Base-by-base conservation (phyloP, 23 tunicate genomes). In the Diplosoma virens region DNA sequence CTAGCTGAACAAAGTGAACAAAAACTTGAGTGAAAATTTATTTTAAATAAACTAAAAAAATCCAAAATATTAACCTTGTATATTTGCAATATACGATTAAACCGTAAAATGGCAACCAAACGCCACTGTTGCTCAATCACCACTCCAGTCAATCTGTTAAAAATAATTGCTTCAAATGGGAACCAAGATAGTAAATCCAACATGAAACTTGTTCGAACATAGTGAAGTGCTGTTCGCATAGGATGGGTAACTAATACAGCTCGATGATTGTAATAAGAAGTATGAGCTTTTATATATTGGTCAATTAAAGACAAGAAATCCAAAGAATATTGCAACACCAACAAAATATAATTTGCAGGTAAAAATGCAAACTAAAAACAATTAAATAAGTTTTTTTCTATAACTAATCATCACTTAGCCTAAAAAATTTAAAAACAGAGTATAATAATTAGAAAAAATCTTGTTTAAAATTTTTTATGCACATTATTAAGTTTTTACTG, bases 141-240 rank as follows among this genome's bases (percentile, higher is more conserved):
- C 0, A 65, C 70, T 16, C 65, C 66, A 9, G 76, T 56, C 24
- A 59, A 33, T 17, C 58, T 67, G 2, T 55, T 79, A 32, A 59
- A 71, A 1, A 76, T 77, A 32, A 80, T 16, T 69, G 76, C 1
- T 53, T 92, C 97, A 59, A 92, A 71, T 26, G 97, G 97, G 45
- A 92, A 92, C 97, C 97, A 92, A 25, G 87, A 85, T 18, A 92
- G 17, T 1, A 92, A 68, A 66, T 92, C 97, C 1, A 81, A 32
- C 5, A 67, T 25, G 35, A 85, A 92, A 29, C 97, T 82, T 0
- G 82, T 90, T 7, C 66, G 50, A 0, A 90, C 59, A 33, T 90
- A 90, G 30, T 75, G 84, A 16, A 25, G 41, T 2, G 97, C 93
- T 1, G 97, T 92, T 3, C 58, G 70, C 6, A 52, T 22, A 2